phyloP scores from a whole-genome alignment of 2,888 invertebrate genomes.

The Ctenicera cuprea region DNA sequence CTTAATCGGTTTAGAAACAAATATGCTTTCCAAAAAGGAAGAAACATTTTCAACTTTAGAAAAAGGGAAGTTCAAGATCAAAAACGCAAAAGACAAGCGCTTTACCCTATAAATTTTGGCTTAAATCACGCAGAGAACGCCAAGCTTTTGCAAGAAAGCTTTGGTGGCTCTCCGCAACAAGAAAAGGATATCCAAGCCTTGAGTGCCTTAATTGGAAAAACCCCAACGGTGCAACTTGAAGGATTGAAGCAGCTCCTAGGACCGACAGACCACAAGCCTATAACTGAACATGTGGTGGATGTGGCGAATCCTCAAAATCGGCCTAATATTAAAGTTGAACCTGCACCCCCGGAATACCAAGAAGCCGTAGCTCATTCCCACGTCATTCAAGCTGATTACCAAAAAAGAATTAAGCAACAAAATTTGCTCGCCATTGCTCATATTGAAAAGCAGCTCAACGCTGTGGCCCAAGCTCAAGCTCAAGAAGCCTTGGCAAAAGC shows the following conservation, averaged over 20 bases:
- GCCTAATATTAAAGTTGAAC: slow-evolving; percentile 58
- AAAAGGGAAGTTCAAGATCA: background rate
- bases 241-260: slow-evolving; percentile 73
- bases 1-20: slow-evolving; percentile 32
- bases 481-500: slow-evolving; percentile 65
- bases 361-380: background rate
- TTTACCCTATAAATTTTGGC: slow-evolving; percentile 6
- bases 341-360: slow-evolving; percentile 29
- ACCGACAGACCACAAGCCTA: slow-evolving; percentile 66
- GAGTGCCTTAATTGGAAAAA: slow-evolving; percentile 73
- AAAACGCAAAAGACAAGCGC: background rate
- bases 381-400: background rate
- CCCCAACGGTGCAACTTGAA: slow-evolving; percentile 73
- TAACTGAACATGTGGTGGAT: slow-evolving; percentile 73
- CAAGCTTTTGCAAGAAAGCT: slow-evolving; percentile 19
- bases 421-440: slow-evolving; percentile 22
- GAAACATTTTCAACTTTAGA: background rate
- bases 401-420: slow-evolving; percentile 6
- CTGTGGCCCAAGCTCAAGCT: slow-evolving; percentile 64
- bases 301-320: slow-evolving; percentile 69
- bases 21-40: background rate
- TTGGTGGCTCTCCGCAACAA: background rate
- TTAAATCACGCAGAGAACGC: slow-evolving; percentile 5
- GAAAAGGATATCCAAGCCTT: slow-evolving; percentile 69
- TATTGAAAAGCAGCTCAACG: slow-evolving; percentile 66